phyloP scores from a whole-genome alignment of 2,113 vertebrate genomes.

The Xenus cinereus region DNA sequence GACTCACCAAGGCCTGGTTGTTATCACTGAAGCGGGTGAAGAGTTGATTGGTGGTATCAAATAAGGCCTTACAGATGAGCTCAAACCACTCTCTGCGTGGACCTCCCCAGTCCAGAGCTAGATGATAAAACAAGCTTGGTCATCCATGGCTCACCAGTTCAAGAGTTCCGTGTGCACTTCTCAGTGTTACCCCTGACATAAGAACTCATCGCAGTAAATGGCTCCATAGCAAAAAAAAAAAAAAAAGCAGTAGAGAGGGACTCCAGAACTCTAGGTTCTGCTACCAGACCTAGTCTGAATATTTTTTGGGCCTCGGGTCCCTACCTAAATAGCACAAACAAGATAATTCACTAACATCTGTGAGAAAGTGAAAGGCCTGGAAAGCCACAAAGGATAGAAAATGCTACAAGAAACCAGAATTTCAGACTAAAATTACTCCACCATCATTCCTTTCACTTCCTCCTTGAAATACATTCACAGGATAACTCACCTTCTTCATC shows the following conservation, averaged over 20 bases:
- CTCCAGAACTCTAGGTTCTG: background rate
- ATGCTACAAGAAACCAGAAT: background rate
- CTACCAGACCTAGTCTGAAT: background rate
- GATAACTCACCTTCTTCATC: constrained; percentile 92
- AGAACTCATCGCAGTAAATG: background rate
- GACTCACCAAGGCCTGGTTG: constrained; percentile 93
- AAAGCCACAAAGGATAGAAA: background rate
- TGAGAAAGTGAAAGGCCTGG: background rate
- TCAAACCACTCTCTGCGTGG: constrained; percentile 98
- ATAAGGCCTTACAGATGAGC: constrained; percentile 92
- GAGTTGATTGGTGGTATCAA: constrained; percentile 93
- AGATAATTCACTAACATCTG: background rate
- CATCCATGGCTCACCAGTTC: background rate
- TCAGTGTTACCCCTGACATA: background rate
- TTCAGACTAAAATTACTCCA: background rate
- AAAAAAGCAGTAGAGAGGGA: background rate
- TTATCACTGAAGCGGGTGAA: constrained; percentile 96
- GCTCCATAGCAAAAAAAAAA: background rate
- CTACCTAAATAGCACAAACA: background rate
- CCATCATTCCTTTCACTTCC: background rate
- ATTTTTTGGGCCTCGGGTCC: background rate
- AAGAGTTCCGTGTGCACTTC: background rate
- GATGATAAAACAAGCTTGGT: constrained; percentile 36
- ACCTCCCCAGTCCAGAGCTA: constrained; percentile 97
- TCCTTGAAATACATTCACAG: background rate